Base-by-base conservation (phyloP, 2,888 invertebrate genomes). In the Tinea semifulvella region DNA sequence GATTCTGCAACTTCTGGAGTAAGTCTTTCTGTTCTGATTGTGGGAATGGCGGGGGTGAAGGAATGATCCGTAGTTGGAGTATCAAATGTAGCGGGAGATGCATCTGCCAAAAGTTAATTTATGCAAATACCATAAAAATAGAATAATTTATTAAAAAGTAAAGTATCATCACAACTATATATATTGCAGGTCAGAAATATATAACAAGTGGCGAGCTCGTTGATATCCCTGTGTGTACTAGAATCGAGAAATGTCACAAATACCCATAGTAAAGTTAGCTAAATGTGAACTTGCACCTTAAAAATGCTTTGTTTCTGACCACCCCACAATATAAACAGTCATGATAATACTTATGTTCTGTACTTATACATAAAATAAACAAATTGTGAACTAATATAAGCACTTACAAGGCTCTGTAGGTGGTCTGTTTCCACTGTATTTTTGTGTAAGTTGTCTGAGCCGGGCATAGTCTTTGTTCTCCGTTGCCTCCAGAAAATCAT, bases 1-100 rank as follows among this genome's bases (percentile, higher is more conserved):
- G 44, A 40, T 31, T 28, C 53, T 2, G 42, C 31, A n/a, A 50
- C 49, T 3, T 62, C 53, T 17, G 58, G 49, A 39, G 53, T 52
- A 14, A 55, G 53, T 47, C 13, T 51, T 51, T 18, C 49, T 49
- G 13, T 42, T 53, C 40, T 49, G 38, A 49, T 11, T 44, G 46
- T 2, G 8, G 56, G 57, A 42, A 60, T 58, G 1, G 68, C 65
- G 4, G 64, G 69, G 35, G 68, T 75, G 46, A 55, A 65, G 14
- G 63, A 72, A 43, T 72, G 68, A 36, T 82, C 67, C 22, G 82
- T 74, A 5, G 84, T 79, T 0, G 96, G 97, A 1, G 97, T 97
- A 68, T 97, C 97, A 77, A 97, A 97, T 5, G 96, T 96, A 0
- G 94, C 91, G 2, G 96, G 97, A 47, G 95, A 92, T 51, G 89